Percentiles rank a stretch among this genome's conserved stretches.
Conservation (phyloP, 2,113 vertebrate genomes). For the Lophotis ruficrista region DNA sequence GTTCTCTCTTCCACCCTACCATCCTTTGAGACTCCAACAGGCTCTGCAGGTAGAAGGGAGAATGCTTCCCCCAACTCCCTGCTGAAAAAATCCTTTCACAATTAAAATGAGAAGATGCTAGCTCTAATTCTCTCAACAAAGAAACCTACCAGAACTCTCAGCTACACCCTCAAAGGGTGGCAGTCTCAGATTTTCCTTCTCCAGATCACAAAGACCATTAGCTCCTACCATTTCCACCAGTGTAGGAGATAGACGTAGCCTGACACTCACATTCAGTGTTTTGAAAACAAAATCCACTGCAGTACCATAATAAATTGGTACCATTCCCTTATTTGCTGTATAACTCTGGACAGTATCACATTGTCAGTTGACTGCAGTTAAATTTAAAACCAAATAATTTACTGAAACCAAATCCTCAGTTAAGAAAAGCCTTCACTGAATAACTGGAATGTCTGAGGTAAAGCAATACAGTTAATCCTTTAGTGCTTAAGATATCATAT, state of each 20-base stretch:
- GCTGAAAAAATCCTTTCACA: neutral
- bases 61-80: neutral
- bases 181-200: neutral
- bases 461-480: constrained; percentile 27
- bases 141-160: neutral
- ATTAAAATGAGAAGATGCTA: neutral
- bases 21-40: neutral
- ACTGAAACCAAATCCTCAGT: neutral
- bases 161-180: neutral
- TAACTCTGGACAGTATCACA: neutral
- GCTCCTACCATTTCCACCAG: neutral
- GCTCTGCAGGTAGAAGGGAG: neutral
- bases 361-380: neutral
- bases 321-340: neutral
- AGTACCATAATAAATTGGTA: neutral
- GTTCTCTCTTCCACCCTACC: neutral
- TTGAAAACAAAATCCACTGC: neutral
- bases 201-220: neutral
- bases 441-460: constrained; percentile 3
- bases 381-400: neutral
- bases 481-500: neutral
- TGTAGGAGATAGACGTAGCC: neutral
- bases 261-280: neutral
- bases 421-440: neutral
- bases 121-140: neutral